Percentiles rank a stretch among this genome's conserved stretches.
These are phyloP conservation scores for Pemphigus obesinymphae DNA, from an alignment of 1,140 invertebrate species.

Conservation along the genomic window DNA sequence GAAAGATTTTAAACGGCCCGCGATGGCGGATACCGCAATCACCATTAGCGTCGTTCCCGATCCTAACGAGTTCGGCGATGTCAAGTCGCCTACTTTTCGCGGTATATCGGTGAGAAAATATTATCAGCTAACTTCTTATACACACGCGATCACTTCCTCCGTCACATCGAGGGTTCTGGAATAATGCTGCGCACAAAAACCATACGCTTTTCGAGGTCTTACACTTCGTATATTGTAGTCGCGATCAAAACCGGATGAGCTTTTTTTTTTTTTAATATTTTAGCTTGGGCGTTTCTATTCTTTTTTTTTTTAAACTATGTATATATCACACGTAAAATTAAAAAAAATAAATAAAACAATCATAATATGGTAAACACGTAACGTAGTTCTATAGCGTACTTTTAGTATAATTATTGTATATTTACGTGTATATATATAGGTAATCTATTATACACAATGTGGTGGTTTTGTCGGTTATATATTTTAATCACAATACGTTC, in stretches of 20 bases:
- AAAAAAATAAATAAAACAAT: too few species aligned
- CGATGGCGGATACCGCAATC: background rate
- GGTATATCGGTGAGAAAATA: constrained; percentile 35
- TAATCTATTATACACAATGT: background rate
- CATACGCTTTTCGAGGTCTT: background rate
- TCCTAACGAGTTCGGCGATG: constrained; percentile 24
- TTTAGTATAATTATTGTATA: background rate
- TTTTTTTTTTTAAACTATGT: background rate
- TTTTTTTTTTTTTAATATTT: background rate
- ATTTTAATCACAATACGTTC: background rate
- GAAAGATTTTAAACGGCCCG: constrained; percentile 19
- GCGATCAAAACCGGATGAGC: background rate
- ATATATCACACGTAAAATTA: too few species aligned
- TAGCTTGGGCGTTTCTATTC: background rate
- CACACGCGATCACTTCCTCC: background rate
- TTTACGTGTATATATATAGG: background rate
- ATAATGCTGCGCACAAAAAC: background rate
- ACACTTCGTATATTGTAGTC: background rate
- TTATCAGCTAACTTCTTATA: background rate
- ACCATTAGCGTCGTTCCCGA: constrained; percentile 34
- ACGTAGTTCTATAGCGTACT: too few species aligned
- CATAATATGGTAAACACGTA: background rate
- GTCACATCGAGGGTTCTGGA: background rate
- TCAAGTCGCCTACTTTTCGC: background rate
- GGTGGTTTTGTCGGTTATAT: background rate